phyloP scores from a whole-genome alignment of 2,797 vertebrate genomes.

The Uromys caudimaculatus region DNA sequence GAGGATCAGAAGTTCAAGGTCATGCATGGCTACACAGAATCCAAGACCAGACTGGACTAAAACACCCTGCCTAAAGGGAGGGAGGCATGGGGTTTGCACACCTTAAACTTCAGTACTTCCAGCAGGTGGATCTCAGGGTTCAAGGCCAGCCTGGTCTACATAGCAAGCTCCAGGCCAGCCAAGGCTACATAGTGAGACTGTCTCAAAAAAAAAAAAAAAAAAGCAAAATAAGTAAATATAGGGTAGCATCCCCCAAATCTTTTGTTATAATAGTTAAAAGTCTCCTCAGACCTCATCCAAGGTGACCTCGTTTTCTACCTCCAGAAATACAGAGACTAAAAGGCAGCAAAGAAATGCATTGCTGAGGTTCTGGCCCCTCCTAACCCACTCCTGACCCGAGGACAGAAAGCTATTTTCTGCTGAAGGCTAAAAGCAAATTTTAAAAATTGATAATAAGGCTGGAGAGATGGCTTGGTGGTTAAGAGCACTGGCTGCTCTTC shows the following conservation, averaged over 20 bases:
- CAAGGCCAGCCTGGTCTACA: neutral
- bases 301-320: rapidly evolving
- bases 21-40: neutral
- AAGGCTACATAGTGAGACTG: neutral
- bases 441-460: neutral
- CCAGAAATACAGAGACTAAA: neutral
- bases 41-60: neutral
- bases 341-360: neutral
- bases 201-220: neutral
- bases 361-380: neutral
- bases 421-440: neutral
- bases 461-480: neutral
- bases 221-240: neutral
- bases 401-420: neutral
- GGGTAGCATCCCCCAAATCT: neutral
- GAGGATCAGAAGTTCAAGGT: neutral
- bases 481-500: neutral
- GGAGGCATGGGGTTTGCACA: too few relatives aligned
- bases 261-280: neutral
- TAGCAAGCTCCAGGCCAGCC: neutral
- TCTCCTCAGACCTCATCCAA: neutral
- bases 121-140: neutral
- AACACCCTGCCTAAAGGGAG: too few relatives aligned
- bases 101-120: neutral
- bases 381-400: neutral